Conservation (phyloP, 2,888 invertebrate species). For the Hymenopus coronatus region DNA sequence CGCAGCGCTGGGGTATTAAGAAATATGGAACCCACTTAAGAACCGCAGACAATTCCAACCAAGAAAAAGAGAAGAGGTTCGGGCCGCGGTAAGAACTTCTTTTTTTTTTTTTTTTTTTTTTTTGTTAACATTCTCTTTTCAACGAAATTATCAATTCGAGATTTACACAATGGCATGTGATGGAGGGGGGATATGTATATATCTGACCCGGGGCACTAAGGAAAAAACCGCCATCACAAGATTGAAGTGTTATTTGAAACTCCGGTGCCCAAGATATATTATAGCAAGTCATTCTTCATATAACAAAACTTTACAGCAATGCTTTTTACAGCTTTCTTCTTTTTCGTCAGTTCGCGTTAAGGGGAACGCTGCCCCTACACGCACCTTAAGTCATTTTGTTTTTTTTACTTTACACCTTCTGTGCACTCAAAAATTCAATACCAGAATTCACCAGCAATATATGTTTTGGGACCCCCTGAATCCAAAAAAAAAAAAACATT, state of each 20-base stretch:
- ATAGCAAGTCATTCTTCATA: slow-evolving; percentile 5
- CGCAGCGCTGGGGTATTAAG: neutral
- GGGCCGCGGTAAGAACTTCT: neutral
- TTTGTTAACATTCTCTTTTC: slow-evolving; percentile 1
- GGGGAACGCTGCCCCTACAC: neutral
- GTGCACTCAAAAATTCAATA: too few species aligned
- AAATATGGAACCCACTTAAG: slow-evolving; percentile 13
- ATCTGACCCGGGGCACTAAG: neutral
- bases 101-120: neutral
- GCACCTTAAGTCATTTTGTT: too few species aligned
- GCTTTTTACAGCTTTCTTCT: neutral
- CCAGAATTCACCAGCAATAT: too few species aligned
- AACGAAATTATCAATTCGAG: slow-evolving; percentile 23
- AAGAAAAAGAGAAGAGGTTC: neutral
- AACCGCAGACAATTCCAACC: neutral
- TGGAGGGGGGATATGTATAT: neutral
- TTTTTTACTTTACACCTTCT: too few species aligned
- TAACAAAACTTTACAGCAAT: neutral
- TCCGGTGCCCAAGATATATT: neutral
- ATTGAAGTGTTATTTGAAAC: slow-evolving; percentile 17
- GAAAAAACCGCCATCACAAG: neutral
- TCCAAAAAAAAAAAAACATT: too few species aligned
- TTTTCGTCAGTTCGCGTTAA: neutral
- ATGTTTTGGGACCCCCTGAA: too few species aligned
- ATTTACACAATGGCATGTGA: slow-evolving; percentile 21